Evolutionary conservation across 2,113 vertebrate species (phyloP), one percentile per base, ranked within the genome.

Genomic region (Gymnogyps californianus): DNA sequence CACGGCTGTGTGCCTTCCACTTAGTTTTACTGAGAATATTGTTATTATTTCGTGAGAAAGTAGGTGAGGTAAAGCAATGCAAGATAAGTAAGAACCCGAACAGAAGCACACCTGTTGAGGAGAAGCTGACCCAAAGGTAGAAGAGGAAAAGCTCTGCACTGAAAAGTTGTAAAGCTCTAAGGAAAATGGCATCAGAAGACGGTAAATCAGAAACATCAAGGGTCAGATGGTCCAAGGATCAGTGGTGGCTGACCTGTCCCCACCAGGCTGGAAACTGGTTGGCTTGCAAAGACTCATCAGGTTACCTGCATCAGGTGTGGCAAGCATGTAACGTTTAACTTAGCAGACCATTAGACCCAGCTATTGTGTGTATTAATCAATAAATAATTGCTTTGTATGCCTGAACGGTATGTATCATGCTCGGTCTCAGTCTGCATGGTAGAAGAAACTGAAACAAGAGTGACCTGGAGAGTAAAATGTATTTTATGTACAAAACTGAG

Each of bases 1-100:
- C 3, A 38, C 0, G 1, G 2, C 25, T 59, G 6, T 31, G 69
- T 17, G 1, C 10, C 16, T 6, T 64, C 2, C 0, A 1, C 6
- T 84, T 9, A n/a, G 26, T 71, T 89, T 91, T 47, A 24, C 52
- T 42, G 29, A 51, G 11, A 32, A n/a, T 49, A 26, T 46, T 46
- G 7, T 72, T 34, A 13, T 32, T 44, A 44, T 62, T 81, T 47
- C 59, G 15, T 59, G 38, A 83, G 46, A 59, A 82, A 71, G 25
- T 16, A 26, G 2, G 1, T 42, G 25, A 47, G 1, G 8, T 21
- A 55, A 84, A 93, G 4, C 16, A 84, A 66, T 16, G 13, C 3
- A 46, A 54, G 12, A 44, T 14, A 9, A 31, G 13, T 20, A 34
- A 69, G n/a, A 83, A 55, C 5, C 11, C 20, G 13, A 46, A 66